Evolutionary conservation across 37 sponge, comb jelly and placozoan species (phyloP).

Genomic region (Oopsacas minuta): DNA sequence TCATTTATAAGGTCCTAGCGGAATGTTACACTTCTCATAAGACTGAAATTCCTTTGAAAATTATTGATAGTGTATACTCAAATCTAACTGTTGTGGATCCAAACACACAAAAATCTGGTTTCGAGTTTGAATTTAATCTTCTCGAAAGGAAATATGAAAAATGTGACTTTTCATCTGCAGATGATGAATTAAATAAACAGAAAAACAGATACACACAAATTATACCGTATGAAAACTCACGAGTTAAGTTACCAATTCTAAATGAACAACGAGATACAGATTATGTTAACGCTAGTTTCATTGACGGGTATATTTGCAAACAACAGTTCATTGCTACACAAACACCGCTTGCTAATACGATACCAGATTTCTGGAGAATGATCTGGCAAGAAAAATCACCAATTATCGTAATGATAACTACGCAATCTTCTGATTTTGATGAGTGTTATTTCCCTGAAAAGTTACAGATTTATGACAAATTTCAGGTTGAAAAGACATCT

Average conservation of each 20-base stretch:
- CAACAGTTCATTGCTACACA: constrained; percentile 31
- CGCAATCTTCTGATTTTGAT: background rate
- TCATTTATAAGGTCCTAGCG: constrained; percentile 79
- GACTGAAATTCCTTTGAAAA: constrained; percentile 49
- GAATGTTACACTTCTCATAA: constrained; percentile 80
- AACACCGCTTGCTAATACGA: constrained; percentile 41
- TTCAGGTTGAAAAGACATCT: background rate
- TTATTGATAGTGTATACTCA: background rate
- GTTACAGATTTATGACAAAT: background rate
- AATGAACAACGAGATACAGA: constrained; percentile 72
- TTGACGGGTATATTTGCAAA: constrained; percentile 41
- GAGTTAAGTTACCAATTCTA: constrained; percentile 54
- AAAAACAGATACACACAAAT: constrained; percentile 92
- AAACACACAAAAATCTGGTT: background rate
- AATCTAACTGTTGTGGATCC: background rate
- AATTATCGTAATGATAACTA: constrained; percentile 48
- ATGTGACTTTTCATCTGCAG: constrained; percentile 42
- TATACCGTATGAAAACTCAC: constrained; percentile 70
- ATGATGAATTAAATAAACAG: constrained; percentile 53
- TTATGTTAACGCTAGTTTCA: constrained; percentile 93
- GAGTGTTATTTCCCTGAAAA: background rate
- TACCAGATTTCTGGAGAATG: constrained; percentile 61
- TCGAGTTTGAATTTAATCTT: background rate
- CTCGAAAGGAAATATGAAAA: background rate
- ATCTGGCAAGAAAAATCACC: constrained; percentile 40